Percentiles rank a stretch among this genome's conserved stretches.
Conservation (phyloP, 2,797 vertebrate genomes). For the Peromyscus melanophrys region DNA sequence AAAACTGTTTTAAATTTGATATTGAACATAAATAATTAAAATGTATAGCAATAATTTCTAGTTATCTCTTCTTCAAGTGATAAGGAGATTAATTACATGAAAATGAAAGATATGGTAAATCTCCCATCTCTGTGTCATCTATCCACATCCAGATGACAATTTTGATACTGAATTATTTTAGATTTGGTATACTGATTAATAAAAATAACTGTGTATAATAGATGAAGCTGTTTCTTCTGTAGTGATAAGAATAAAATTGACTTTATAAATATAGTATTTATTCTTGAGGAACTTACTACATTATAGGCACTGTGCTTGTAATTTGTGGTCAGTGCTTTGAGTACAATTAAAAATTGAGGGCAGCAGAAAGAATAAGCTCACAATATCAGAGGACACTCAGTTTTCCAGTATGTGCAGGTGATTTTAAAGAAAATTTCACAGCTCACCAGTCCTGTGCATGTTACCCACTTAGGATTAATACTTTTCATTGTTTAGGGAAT, state of each 20-base stretch:
- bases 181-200: not conserved
- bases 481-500: constrained; percentile 8
- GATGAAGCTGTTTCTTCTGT: not conserved
- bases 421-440: constrained; percentile 44
- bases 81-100: not conserved
- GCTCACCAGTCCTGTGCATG: not conserved
- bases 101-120: not conserved
- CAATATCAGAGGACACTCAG: not conserved
- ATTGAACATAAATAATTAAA: not conserved
- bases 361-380: not conserved
- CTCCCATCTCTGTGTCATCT: not conserved
- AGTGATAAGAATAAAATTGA: not conserved
- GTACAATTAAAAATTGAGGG: not conserved
- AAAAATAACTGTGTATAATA: not conserved
- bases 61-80: not conserved
- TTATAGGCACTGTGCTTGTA: not conserved
- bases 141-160: not conserved
- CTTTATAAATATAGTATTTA: not conserved
- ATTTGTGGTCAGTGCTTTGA: not conserved
- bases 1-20: not conserved
- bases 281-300: not conserved
- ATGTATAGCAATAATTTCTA: not conserved
- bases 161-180: constrained; percentile 3
- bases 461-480: not conserved
- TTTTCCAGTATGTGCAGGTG: not conserved